These are phyloP conservation scores for Drosophila borborema DNA, from an alignment of 2,888 invertebrate species.

Conservation along the genomic window DNA sequence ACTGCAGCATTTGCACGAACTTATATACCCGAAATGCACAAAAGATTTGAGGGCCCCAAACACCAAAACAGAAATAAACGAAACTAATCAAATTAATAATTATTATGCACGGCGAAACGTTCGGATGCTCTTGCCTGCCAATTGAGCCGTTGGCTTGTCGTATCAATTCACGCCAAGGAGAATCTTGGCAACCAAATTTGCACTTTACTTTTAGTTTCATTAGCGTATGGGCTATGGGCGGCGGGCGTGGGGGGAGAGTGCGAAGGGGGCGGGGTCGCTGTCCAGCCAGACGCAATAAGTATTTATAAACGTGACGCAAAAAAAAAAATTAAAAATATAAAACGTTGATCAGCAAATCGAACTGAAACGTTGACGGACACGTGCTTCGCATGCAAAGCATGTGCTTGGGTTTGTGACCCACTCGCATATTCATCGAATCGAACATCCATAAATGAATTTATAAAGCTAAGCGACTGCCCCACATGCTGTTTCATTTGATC, in stretches of 20 bases:
- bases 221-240: constrained; percentile 22
- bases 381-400: constrained; percentile 45
- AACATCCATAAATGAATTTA: constrained; percentile 35
- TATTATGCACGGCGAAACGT: constrained; percentile 58
- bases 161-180: constrained; percentile 69
- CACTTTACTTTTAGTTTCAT: constrained; percentile 76
- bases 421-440: constrained; percentile 18
- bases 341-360: constrained; percentile 43
- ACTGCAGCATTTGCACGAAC: constrained; percentile 37
- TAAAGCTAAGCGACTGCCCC: constrained; percentile 67
- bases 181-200: constrained; percentile 58
- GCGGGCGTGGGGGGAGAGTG: not conserved
- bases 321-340: constrained; percentile 28
- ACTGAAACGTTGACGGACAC: constrained; percentile 31
- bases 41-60: constrained; percentile 39
- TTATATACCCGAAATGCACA: constrained; percentile 69
- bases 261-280: not conserved
- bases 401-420: constrained; percentile 45
- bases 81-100: constrained; percentile 32
- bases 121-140: constrained; percentile 50
- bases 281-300: constrained; percentile 37
- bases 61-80: not conserved
- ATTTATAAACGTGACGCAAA: constrained; percentile 70
- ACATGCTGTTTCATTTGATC: constrained; percentile 67
- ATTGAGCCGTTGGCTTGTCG: constrained; percentile 20